Conservation (phyloP, 2,888 invertebrate genomes). For the Tinea semifulvella region DNA sequence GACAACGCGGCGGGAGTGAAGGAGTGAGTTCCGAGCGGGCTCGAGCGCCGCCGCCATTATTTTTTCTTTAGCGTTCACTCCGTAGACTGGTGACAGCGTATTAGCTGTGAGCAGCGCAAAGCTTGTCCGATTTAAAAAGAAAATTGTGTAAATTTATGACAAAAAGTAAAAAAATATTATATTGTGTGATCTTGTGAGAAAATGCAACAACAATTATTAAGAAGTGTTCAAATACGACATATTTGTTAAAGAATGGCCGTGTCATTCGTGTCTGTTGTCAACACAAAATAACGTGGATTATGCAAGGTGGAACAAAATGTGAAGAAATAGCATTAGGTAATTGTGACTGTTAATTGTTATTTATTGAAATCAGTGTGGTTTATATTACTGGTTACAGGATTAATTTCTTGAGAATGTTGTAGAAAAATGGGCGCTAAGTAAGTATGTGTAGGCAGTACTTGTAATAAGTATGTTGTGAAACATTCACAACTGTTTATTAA, state of each 20-base stretch:
- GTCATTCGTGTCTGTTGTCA: constrained; percentile 47
- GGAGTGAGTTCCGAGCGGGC: constrained; percentile 40
- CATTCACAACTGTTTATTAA: neutral
- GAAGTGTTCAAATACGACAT: constrained; percentile 1
- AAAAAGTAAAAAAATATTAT: constrained; percentile 5
- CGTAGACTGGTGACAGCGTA: constrained; percentile 46
- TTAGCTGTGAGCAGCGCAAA: constrained; percentile 21
- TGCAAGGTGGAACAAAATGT: constrained; percentile 60
- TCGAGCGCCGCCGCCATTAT: constrained; percentile 45
- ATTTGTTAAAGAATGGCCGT: constrained; percentile 5
- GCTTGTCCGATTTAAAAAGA: constrained; percentile 3
- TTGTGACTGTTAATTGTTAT: constrained; percentile 2
- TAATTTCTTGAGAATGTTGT: constrained; percentile 2
- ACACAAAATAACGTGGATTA: constrained; percentile 60
- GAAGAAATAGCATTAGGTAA: constrained; percentile 26
- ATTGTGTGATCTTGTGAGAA: neutral
- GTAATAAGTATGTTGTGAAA: neutral
- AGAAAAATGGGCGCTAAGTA: neutral
- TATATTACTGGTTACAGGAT: neutral
- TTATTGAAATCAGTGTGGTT: neutral
- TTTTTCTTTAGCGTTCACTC: constrained; percentile 54
- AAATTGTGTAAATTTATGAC: constrained; percentile 8
- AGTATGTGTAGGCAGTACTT: constrained; percentile 1
- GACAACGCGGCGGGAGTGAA: constrained; percentile 23
- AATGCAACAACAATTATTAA: neutral